Conservation (phyloP, 2,888 invertebrate genomes). For the Microdon myrmicae region DNA sequence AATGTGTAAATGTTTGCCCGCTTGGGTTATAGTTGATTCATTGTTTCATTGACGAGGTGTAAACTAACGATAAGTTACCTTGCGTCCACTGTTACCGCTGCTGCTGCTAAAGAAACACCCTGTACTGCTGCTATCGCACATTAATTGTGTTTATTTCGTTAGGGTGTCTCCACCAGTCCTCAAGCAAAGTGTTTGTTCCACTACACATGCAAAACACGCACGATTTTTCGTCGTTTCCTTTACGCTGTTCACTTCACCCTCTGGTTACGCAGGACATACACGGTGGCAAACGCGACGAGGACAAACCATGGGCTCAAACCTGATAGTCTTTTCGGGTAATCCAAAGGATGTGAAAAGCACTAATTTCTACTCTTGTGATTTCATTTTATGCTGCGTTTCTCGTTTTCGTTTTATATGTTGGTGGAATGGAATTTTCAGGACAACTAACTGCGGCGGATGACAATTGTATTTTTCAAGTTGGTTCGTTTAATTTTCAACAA, state of each 20-base stretch:
- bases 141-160: conserved; percentile 61
- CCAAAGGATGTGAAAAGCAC: too few relatives aligned
- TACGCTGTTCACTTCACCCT: too few relatives aligned
- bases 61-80: conserved; percentile 63
- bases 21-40: conserved; percentile 7
- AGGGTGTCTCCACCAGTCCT: conserved; percentile 37
- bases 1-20: conserved; percentile 23
- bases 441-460: too few relatives aligned
- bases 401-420: too few relatives aligned
- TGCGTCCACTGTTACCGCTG: conserved; percentile 64
- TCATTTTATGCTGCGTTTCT: too few relatives aligned
- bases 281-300: conserved; percentile 13
- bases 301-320: not conserved
- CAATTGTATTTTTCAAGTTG: too few relatives aligned
- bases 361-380: too few relatives aligned
- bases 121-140: conserved; percentile 79
- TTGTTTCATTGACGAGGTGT: too few relatives aligned
- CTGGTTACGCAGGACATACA: conserved; percentile 8
- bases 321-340: too few relatives aligned
- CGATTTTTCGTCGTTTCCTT: too few relatives aligned
- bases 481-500: too few relatives aligned
- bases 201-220: conserved; percentile 6
- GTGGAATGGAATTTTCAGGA: too few relatives aligned
- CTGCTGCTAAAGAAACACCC: conserved; percentile 73
- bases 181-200: conserved; percentile 35